phyloP scores from a whole-genome alignment of 2,888 invertebrate species.

The Oscheius onirici region DNA sequence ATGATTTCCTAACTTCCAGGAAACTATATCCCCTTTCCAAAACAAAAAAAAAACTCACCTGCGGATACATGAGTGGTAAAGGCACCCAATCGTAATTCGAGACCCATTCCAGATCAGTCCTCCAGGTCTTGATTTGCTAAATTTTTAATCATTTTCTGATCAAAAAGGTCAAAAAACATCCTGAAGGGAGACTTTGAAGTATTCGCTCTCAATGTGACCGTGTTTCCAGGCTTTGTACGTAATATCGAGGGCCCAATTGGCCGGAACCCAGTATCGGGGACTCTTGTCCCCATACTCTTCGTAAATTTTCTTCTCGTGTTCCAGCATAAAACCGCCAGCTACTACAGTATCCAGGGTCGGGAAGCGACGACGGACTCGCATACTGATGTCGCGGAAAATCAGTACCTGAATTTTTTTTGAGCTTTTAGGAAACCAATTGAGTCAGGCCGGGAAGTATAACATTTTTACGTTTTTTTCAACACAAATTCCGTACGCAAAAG shows the following conservation, averaged over 20 bases:
- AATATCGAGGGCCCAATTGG: slow-evolving; percentile 58
- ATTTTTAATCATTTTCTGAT: neutral
- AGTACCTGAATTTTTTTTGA: slow-evolving; percentile 34
- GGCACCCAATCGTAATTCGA: slow-evolving; percentile 61
- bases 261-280: slow-evolving; percentile 57
- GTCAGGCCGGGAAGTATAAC: neutral
- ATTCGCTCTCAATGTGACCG: slow-evolving; percentile 58
- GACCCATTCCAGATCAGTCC: slow-evolving; percentile 58
- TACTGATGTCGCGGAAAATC: slow-evolving; percentile 56
- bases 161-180: neutral
- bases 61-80: slow-evolving; percentile 53
- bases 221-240: slow-evolving; percentile 54
- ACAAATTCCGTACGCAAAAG: no score
- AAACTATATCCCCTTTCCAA: no score
- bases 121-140: slow-evolving; percentile 52
- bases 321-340: slow-evolving; percentile 52
- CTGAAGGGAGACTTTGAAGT: slow-evolving; percentile 43
- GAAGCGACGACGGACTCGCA: slow-evolving; percentile 50
- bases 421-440: neutral
- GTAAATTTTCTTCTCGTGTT: slow-evolving; percentile 50
- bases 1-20: no score
- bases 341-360: slow-evolving; percentile 56
- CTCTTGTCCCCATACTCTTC: slow-evolving; percentile 46
- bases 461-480: no score
- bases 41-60: slow-evolving; percentile 22